These are phyloP conservation scores for Cinclus mexicanus DNA, from an alignment of 2,113 vertebrate genomes.

Conservation along the genomic window DNA sequence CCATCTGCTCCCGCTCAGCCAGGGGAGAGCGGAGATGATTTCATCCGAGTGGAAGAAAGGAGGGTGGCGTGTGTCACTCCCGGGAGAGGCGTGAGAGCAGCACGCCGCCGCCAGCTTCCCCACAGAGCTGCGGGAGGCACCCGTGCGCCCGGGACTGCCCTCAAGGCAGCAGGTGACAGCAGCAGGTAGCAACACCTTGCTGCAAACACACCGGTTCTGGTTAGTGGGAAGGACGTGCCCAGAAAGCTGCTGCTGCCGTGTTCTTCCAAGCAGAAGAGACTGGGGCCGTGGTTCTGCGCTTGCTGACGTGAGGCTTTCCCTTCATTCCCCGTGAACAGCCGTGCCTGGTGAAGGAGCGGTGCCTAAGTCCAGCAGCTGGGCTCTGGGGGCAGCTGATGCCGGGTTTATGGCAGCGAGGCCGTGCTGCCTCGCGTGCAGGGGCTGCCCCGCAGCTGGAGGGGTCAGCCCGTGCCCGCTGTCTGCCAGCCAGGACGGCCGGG, in stretches of 20 bases:
- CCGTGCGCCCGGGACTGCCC: neutral
- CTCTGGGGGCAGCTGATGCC: neutral
- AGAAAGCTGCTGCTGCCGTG: neutral
- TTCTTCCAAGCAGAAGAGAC: neutral
- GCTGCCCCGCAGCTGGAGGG: conserved; percentile 31
- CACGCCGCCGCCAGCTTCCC: neutral
- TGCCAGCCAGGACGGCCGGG: neutral
- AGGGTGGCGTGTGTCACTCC: neutral
- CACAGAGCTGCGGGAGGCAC: neutral
- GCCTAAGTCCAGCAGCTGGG: conserved; percentile 27
- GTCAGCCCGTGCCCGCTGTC: neutral
- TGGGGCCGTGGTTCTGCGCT: neutral
- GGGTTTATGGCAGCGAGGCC: neutral
- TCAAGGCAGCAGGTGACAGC: neutral
- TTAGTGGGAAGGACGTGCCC: fast-evolving
- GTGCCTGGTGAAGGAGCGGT: neutral
- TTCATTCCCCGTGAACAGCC: neutral
- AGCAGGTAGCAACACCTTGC: neutral
- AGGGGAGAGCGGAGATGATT: neutral
- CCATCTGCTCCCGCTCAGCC: conserved; percentile 18
- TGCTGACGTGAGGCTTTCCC: neutral
- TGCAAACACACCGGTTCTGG: neutral
- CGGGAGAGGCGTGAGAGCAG: neutral
- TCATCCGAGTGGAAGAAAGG: conserved; percentile 5
- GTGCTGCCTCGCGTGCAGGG: neutral